A percentile compares a stretch with the other conserved stretches of the same genome.
Evolutionary conservation across 2,888 invertebrate genomes (phyloP).

Genomic region (Drosophila emarginata): DNA sequence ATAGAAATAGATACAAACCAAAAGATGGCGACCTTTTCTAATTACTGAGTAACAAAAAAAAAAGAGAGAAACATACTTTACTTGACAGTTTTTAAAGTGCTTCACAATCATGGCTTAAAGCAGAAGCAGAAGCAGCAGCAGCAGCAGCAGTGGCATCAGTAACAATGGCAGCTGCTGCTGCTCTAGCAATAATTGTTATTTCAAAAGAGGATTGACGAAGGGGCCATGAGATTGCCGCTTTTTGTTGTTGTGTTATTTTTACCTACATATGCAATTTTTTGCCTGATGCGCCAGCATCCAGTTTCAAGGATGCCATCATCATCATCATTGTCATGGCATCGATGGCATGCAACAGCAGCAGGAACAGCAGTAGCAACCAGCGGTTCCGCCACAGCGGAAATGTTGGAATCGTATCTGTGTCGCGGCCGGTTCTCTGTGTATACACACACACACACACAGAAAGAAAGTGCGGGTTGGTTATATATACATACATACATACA

Average conservation of each 20-base stretch:
- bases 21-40: conserved; percentile 23
- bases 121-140: not conserved
- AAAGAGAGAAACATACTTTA: conserved; percentile 11
- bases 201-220: conserved; percentile 47
- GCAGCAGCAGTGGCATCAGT: not conserved
- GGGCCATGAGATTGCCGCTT: conserved; percentile 45
- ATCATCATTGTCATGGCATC: conserved; percentile 17
- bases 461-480: conserved; percentile 1
- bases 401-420: conserved; percentile 75
- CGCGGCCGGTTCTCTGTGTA: conserved; percentile 41
- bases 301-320: conserved; percentile 55
- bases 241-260: conserved; percentile 72
- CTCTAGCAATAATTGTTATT: conserved; percentile 72
- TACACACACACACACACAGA: conserved; percentile 20
- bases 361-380: conserved; percentile 22
- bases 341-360: conserved; percentile 9
- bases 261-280: conserved; percentile 68
- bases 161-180: conserved; percentile 17
- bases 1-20: not conserved
- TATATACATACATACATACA: not conserved
- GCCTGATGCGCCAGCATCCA: conserved; percentile 33
- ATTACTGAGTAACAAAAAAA: conserved; percentile 65
- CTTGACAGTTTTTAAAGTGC: conserved; percentile 28
- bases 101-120: conserved; percentile 21
- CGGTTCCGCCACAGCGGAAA: conserved; percentile 65